Conservation (phyloP, 1,140 invertebrate genomes). For the Sarcophaga bullata region DNA sequence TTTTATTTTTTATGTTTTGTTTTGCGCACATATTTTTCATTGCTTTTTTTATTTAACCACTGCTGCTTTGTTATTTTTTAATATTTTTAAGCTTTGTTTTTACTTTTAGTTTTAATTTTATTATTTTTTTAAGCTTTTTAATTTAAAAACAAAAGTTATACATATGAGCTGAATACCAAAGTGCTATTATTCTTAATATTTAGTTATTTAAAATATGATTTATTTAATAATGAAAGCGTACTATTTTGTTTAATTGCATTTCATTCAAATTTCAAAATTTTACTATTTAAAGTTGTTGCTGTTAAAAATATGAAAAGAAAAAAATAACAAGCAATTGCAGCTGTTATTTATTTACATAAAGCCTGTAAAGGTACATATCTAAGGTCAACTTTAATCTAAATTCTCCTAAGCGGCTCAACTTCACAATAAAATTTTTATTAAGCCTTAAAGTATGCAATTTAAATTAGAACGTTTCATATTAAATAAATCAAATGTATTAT, state of each 20-base stretch:
- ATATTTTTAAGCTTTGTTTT: slow-evolving; percentile 33
- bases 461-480: no score
- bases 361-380: no score
- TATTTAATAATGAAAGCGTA: no score
- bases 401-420: no score
- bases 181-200: slow-evolving; percentile 36
- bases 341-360: no score
- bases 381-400: no score
- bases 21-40: slow-evolving; percentile 22
- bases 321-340: no score
- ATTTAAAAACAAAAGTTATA: not conserved
- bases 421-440: no score
- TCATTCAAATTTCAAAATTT: no score
- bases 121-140: slow-evolving; percentile 13
- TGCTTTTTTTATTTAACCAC: slow-evolving; percentile 8
- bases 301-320: not conserved
- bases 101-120: not conserved
- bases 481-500: no score
- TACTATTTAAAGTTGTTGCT: not conserved
- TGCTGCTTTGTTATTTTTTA: slow-evolving; percentile 34
- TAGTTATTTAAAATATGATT: slow-evolving; percentile 1
- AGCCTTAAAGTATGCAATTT: no score
- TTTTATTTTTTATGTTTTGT: not conserved
- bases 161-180: slow-evolving; percentile 35
- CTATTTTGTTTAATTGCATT: not conserved